phyloP scores from a whole-genome alignment of 1,140 invertebrate species.

The Rhagoletis zephyria region DNA sequence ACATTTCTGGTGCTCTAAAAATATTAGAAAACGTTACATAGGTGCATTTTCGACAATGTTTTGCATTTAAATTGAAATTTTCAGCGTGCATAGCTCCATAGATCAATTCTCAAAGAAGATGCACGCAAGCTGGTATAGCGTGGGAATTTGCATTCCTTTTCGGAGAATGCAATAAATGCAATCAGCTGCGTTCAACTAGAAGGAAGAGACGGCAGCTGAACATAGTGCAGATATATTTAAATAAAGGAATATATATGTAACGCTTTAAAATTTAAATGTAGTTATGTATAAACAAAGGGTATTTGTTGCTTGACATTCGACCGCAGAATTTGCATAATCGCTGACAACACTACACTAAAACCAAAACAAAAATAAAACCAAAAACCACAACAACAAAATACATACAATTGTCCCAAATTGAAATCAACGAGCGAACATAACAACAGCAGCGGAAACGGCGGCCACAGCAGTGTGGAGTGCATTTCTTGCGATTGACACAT shows the following conservation, averaged over 20 bases:
- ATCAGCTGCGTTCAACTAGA: not conserved
- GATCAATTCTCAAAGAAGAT: too few relatives aligned
- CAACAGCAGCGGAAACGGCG: not conserved
- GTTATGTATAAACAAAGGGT: not conserved
- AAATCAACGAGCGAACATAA: not conserved
- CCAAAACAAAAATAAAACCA: slow-evolving; percentile 1
- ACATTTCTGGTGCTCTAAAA: too few relatives aligned
- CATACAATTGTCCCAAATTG: slow-evolving; percentile 52
- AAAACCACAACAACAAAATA: slow-evolving; percentile 9
- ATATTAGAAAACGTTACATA: too few relatives aligned
- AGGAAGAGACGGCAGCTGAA: not conserved
- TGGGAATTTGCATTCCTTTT: too few relatives aligned
- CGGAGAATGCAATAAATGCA: not conserved
- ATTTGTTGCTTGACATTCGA: slow-evolving; percentile 26
- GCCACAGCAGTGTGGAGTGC: slow-evolving; percentile 50
- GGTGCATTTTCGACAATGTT: too few relatives aligned
- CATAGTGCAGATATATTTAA: not conserved
- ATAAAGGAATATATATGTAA: not conserved
- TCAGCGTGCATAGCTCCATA: too few relatives aligned
- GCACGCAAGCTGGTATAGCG: too few relatives aligned
- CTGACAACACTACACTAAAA: slow-evolving; percentile 9
- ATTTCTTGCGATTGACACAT: slow-evolving; percentile 73
- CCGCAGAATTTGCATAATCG: slow-evolving; percentile 52
- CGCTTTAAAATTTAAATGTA: slow-evolving; percentile 14
- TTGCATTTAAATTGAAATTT: too few relatives aligned